Base-by-base conservation (phyloP, 37 sponge, comb jelly and placozoan genomes). In the Spongilla lacustris region DNA sequence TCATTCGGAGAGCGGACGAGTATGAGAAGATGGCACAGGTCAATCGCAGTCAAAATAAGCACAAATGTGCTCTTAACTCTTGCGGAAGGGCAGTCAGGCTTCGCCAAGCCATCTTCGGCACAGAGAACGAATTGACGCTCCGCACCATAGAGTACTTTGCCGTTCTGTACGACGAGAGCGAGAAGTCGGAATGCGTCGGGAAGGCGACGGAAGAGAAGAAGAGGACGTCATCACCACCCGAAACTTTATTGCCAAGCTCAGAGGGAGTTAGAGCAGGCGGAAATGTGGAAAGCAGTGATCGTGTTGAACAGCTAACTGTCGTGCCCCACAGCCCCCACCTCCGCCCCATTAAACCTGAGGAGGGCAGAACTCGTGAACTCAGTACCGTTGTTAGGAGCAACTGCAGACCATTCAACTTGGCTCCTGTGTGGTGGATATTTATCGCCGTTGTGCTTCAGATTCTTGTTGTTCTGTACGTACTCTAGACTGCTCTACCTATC, bases 1-100 rank as follows among this genome's bases (percentile, higher is more conserved):
- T 80, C 9, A 12, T 90, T 14, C 69, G 80, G 85, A 90, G 85
- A 75, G 85, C 90, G 0, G 85, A 80, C 14, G 85, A 85, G 48
- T 81, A 38, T 80, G 81, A 85, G 11, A 25, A 58, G 22, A 75
- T 85, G 29, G 85, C 81, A 0, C 67, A 49, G 0, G n/a, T 84
- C 8, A 68, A 72, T 75, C 46, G 37, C 2, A 14, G 74, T 25
- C 31, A 90, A 19, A 36, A 74, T 9, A 72, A 84, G 35, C 74
- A 81, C 23, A 70, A 80, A 4, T 69, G 37, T 23, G 90, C 90
- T 26, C 67, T 90, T 13, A 81, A 90, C 66, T 83, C 77, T 50
- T 83, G 83, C 34, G 83, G 83, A 28, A 88, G 83, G 28, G 83
- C 76, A 50, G 78, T 50, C 9, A 83, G 41, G 12, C 32, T 88